These are phyloP conservation scores for Cephus pulcher DNA, from an alignment of 2,888 invertebrate species.

Conservation along the genomic window DNA sequence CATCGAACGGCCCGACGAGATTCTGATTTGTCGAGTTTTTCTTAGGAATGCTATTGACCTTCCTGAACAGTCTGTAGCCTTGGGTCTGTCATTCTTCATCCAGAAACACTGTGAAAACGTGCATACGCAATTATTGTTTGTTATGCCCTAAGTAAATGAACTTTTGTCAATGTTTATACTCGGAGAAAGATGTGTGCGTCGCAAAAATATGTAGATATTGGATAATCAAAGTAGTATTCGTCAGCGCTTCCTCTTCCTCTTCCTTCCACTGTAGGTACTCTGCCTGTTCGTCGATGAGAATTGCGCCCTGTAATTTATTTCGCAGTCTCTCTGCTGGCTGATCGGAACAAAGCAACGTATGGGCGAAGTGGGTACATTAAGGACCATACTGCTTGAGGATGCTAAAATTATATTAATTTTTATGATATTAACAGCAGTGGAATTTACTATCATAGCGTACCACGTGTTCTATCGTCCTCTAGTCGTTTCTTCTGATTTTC, in stretches of 20 bases:
- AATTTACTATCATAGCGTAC: neutral
- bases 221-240: neutral
- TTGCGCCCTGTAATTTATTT: conserved; percentile 43
- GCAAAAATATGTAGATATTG: neutral
- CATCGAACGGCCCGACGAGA: neutral
- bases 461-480: neutral
- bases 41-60: neutral
- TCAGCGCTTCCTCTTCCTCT: conserved; percentile 41
- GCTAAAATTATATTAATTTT: neutral
- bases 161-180: neutral
- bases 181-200: neutral
- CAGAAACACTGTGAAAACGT: neutral
- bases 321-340: conserved; percentile 39
- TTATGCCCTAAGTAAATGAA: neutral
- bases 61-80: neutral
- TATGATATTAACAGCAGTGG: neutral
- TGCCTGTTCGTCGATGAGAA: conserved; percentile 31
- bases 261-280: conserved; percentile 22
- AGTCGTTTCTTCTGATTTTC: conserved; percentile 11
- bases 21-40: neutral
- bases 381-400: neutral
- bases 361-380: conserved; percentile 37
- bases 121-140: neutral
- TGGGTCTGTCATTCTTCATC: neutral
- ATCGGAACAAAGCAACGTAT: conserved; percentile 37